Percentiles rank a stretch among this genome's conserved stretches.
phyloP scores from a whole-genome alignment of 2,888 invertebrate genomes.

The Morpho achilles region DNA sequence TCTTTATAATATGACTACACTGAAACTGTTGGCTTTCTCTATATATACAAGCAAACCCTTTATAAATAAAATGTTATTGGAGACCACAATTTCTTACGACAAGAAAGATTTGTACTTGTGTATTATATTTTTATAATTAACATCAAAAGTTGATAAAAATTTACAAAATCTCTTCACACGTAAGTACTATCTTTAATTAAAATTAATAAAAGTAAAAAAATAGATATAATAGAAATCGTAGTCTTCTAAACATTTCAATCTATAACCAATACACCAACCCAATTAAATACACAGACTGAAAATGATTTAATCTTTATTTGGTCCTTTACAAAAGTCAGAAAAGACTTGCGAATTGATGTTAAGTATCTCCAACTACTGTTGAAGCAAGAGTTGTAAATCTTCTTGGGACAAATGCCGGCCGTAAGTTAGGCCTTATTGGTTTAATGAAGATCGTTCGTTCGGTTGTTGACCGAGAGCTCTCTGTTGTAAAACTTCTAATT shows the following conservation, averaged over 20 bases:
- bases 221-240: slow-evolving; percentile 20
- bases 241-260: slow-evolving; percentile 23
- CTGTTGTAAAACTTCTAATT: slow-evolving; percentile 54
- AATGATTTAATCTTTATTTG: slow-evolving; percentile 22
- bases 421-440: slow-evolving; percentile 57
- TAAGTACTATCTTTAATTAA: background rate
- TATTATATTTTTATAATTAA: no score
- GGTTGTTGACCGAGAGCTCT: slow-evolving; percentile 57
- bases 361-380: slow-evolving; percentile 35
- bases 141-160: no score
- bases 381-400: slow-evolving; percentile 49
- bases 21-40: slow-evolving; percentile 50
- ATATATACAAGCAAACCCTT: slow-evolving; percentile 41
- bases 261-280: slow-evolving; percentile 29
- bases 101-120: no score
- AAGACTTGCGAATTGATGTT: slow-evolving; percentile 27
- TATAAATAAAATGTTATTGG: slow-evolving; percentile 20
- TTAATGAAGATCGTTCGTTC: slow-evolving; percentile 61
- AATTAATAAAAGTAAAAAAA: slow-evolving; percentile 4
- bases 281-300: slow-evolving; percentile 26
- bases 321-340: slow-evolving; percentile 20
- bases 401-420: slow-evolving; percentile 64
- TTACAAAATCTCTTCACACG: no score
- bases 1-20: slow-evolving; percentile 70
- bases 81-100: slow-evolving; percentile 18